Base-by-base conservation (phyloP, 2,888 invertebrate species). In the Desoria tigrina region DNA sequence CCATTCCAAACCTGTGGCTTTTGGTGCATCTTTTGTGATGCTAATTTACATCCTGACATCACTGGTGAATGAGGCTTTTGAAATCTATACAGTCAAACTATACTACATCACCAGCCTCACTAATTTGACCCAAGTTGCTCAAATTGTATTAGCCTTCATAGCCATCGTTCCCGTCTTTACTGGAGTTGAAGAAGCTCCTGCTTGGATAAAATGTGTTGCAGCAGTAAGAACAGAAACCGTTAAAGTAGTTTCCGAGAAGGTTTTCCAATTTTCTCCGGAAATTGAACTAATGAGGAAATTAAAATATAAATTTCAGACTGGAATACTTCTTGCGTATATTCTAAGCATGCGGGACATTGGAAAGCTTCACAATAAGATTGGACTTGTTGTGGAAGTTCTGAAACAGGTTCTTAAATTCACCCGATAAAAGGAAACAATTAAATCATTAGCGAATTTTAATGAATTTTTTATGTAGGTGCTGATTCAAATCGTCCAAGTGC, bases 311-410 rank as follows among this genome's bases (percentile, higher is more conserved):
- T 39, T 39, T 9, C 32, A 67, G 67, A 64, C 58, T 54, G 68
- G 68, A 11, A 42, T 68, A 4, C 62, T 68, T 4, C 37, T 68
- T 53, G 68, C 68, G 1, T 68, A 65, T 32, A 65, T 68, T 23
- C 59, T 68, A 27, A 65, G 61, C 57, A 65, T 68, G 65, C 23
- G 65, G 51, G 65, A 68, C 49, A 62, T 65, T 55, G 68, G 68
- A 16, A 68, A 65, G 23, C 49, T 68, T 1, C 64, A 65, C 18
- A 58, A 58, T 23, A 61, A 65, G 49, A 65, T 68, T 28, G 68
- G 64, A 18, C 54, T 64, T 4, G 64, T 64, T 1, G 53, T 68
- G 18, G 68, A 68, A 58, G 64, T 64, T 0, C 23, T 68, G 50
- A 64, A 64, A 39, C 64, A 63, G 42, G 68, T 68, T 24, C 7